A percentile compares a stretch with the other conserved stretches of the same genome.
These are phyloP conservation scores for Lutjanus campechanus DNA, from an alignment of 2,797 vertebrate genomes.

Conservation along the genomic window DNA sequence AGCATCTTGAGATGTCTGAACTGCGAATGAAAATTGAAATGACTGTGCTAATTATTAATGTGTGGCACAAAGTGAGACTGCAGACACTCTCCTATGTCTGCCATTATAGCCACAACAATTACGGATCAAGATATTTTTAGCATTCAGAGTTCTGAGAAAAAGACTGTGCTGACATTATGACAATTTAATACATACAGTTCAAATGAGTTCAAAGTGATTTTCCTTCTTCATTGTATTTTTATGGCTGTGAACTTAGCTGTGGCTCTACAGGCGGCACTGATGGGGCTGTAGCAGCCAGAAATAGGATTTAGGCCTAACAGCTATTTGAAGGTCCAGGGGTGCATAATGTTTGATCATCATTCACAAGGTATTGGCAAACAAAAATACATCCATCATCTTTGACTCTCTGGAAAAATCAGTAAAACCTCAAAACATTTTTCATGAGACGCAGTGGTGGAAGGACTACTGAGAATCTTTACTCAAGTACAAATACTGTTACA, in stretches of 20 bases:
- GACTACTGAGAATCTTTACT: too few species aligned
- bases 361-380: neutral
- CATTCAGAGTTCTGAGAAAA: neutral
- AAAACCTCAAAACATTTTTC: conserved; percentile 9
- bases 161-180: neutral
- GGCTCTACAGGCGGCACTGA: neutral
- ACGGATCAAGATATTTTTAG: neutral
- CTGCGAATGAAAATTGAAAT: too few species aligned
- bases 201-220: neutral
- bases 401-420: conserved; percentile 10
- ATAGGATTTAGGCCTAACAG: conserved; percentile 10
- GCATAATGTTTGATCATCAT: conserved; percentile 30
- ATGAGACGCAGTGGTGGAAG: neutral
- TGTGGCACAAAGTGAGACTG: conserved; percentile 1
- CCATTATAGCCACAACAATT: neutral
- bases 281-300: neutral
- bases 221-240: conserved; percentile 21
- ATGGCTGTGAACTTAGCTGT: neutral
- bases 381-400: conserved; percentile 24
- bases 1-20: too few species aligned
- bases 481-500: too few species aligned
- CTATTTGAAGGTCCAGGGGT: conserved; percentile 9
- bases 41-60: too few species aligned
- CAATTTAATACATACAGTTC: neutral
- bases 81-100: neutral